A percentile compares a stretch with the other conserved stretches of the same genome.
phyloP scores from a whole-genome alignment of 2,113 vertebrate genomes.

The Zootoca vivipara region DNA sequence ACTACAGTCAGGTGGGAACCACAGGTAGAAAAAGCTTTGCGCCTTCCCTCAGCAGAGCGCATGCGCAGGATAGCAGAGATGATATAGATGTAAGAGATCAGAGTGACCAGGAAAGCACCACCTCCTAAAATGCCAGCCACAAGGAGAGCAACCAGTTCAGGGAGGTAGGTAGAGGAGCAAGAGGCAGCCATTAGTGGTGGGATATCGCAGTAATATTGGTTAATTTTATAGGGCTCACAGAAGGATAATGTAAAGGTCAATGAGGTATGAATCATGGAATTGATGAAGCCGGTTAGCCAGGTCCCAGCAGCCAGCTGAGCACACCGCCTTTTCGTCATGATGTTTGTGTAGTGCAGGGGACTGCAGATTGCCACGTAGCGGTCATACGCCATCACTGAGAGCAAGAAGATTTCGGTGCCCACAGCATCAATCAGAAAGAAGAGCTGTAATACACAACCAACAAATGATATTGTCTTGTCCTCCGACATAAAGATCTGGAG shows the following conservation, averaged over 20 bases:
- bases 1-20: constrained; percentile 47
- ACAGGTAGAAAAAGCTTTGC: constrained; percentile 40
- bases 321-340: constrained; percentile 48
- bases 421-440: constrained; percentile 49
- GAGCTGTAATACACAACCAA: constrained; percentile 47
- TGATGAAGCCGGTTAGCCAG: constrained; percentile 47
- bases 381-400: constrained; percentile 55
- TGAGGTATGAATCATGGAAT: constrained; percentile 54
- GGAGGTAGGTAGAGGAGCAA: constrained; percentile 56
- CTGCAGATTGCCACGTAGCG: constrained; percentile 56
- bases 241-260: constrained; percentile 22
- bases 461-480: constrained; percentile 56
- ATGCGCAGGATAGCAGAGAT: constrained; percentile 56
- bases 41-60: background rate
- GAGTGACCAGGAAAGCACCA: constrained; percentile 46
- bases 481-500: constrained; percentile 50
- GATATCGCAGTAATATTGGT: constrained; percentile 70
- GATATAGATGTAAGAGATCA: constrained; percentile 60
- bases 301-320: background rate
- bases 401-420: constrained; percentile 55
- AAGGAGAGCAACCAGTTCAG: constrained; percentile 55
- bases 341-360: constrained; percentile 45
- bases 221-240: constrained; percentile 33
- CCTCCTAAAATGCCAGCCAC: constrained; percentile 43
- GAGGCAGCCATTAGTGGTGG: constrained; percentile 54